Evolutionary conservation across 2,797 vertebrate species (phyloP), one percentile per base, ranked within the genome.

Genomic region (Mus minutoides): DNA sequence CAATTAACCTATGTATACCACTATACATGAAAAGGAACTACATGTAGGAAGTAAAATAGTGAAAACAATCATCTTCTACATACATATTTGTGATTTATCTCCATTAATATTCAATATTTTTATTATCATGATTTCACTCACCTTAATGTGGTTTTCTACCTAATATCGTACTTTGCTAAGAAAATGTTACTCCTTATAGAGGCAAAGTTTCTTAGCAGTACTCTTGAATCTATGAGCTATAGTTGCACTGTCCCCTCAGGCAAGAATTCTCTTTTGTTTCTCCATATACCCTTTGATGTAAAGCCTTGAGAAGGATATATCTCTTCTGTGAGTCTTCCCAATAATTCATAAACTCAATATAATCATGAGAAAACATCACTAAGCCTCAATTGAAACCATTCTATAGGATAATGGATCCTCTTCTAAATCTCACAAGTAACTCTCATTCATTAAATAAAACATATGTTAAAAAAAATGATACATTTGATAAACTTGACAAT

Each of bases 71-170:
- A 37, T 90, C 34, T 96, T 40, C 14, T 75, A 11, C 84, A 19
- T 46, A 82, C 16, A 26, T 88, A 31, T 37, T 56, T 62, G 40
- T 93, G 56, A 91, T 93, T 92, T 94, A 88, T 9, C 58, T 90
- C 16, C 5, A 22, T 62, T 56, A 82, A 92, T 95, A 85, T 46
- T 16, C 24, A 17, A 69, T 90, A 22, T 40, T 93, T 94, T 94
- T 94, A 80, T 91, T 88, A 34, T 79, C 29, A 58, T 69, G 29
- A 56, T 26, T 76, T 93, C 17, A 7, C 90, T 93, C 80, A 12
- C 94, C 73, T 92, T 85, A 93, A 93, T 90, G 46, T 91, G 73
- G 69, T 97, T 97, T 98, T 78, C 69, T 84, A 29, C 43, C n/a
- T 97, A 49, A 58, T 89, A 52, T 69, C 86, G 46, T 73, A 37